Evolutionary conservation across 2,113 vertebrate genomes (phyloP).

Genomic region (Anser brachyrhynchus): DNA sequence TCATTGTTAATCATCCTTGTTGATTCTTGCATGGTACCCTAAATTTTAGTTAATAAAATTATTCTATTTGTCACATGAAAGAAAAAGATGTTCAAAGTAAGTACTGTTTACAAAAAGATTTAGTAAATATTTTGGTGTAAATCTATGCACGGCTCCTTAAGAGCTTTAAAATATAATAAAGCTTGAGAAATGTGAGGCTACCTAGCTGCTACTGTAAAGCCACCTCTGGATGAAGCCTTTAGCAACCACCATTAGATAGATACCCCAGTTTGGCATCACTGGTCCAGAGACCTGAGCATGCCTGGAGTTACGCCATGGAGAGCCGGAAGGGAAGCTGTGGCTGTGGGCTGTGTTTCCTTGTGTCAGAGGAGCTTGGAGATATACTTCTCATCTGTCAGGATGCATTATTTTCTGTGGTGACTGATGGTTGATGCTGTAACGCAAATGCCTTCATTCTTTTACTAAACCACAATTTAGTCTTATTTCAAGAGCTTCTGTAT

Average conservation of each 20-base stretch:
- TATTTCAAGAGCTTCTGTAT: neutral
- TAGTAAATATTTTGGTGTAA: neutral
- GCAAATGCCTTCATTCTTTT: neutral
- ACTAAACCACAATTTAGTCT: neutral
- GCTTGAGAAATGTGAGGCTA: neutral
- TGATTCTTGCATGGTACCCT: neutral
- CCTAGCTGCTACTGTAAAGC: neutral
- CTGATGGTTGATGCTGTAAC: neutral
- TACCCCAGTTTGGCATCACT: neutral
- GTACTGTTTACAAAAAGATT: neutral
- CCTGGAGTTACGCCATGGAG: rapidly evolving
- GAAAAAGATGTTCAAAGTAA: neutral
- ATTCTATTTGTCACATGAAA: neutral
- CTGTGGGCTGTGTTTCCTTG: neutral
- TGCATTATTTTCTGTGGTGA: neutral
- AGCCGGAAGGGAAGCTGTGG: neutral
- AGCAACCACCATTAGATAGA: neutral
- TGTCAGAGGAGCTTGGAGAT: neutral
- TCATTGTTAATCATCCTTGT: neutral
- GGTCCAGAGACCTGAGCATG: neutral
- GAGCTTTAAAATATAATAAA: neutral
- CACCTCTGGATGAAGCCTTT: neutral
- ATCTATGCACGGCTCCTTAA: neutral
- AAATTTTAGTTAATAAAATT: neutral
- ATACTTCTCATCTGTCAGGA: neutral